Evolutionary conservation across 2,888 invertebrate genomes (phyloP).

Genomic region (Lingula anatina): DNA sequence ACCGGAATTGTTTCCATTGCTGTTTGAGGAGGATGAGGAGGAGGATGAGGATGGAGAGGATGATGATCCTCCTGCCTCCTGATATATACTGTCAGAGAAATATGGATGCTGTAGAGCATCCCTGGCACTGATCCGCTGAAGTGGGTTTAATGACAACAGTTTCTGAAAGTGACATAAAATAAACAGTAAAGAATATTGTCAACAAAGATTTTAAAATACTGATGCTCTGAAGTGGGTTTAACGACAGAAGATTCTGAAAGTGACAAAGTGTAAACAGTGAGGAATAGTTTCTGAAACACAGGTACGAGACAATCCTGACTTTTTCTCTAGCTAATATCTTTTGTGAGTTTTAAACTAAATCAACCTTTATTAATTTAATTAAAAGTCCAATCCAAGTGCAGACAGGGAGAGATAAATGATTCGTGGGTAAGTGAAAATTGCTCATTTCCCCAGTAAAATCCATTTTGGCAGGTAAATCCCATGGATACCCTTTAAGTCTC

Average conservation of each 20-base stretch:
- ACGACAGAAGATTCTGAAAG: too few species aligned
- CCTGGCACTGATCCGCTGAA: slow-evolving; percentile 32
- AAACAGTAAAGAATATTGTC: background rate
- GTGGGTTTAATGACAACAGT: slow-evolving; percentile 38
- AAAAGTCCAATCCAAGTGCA: too few species aligned
- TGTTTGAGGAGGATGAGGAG: background rate
- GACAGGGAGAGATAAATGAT: too few species aligned
- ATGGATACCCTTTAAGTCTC: slow-evolving; percentile 16
- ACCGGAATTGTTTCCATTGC: background rate
- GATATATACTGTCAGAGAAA: too few species aligned
- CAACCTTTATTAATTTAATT: too few species aligned
- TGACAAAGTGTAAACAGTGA: too few species aligned
- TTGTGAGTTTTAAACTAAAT: too few species aligned
- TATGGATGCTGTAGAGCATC: slow-evolving; percentile 35
- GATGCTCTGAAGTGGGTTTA: background rate
- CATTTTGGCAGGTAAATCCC: too few species aligned
- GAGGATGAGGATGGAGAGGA: background rate
- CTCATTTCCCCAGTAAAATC: too few species aligned
- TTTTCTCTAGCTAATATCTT: background rate
- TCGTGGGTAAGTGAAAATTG: too few species aligned
- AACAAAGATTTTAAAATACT: background rate
- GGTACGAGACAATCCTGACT: background rate
- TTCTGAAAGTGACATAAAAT: slow-evolving; percentile 29
- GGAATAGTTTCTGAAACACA: background rate
- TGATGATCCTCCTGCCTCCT: slow-evolving; percentile 13